phyloP scores from a whole-genome alignment of 2,888 invertebrate species.

The Catocala nupta region DNA sequence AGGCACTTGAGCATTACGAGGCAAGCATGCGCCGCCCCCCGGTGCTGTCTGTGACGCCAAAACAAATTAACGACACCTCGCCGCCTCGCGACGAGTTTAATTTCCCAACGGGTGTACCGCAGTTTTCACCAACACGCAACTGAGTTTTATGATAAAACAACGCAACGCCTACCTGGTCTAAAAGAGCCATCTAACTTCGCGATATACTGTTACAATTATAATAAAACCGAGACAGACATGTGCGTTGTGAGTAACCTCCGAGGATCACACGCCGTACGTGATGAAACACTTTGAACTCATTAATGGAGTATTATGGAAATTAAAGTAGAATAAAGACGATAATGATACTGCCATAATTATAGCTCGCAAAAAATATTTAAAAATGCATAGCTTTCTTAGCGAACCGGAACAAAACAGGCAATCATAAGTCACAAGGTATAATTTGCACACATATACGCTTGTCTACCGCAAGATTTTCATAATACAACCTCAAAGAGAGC shows the following conservation, averaged over 20 bases:
- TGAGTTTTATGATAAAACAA: conserved; percentile 62
- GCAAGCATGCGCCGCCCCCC: conserved; percentile 45
- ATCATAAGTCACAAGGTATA: conserved; percentile 27
- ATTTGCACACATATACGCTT: conserved; percentile 28
- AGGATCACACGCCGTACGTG: conserved; percentile 2
- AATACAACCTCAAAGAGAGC: conserved; percentile 21
- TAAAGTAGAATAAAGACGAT: conserved; percentile 2
- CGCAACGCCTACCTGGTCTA: conserved; percentile 42
- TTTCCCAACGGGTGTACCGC: conserved; percentile 79
- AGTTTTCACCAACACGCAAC: conserved; percentile 64
- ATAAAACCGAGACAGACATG: conserved; percentile 36
- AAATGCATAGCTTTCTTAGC: conserved; percentile 2
- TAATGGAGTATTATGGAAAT: conserved; percentile 4
- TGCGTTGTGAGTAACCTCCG: conserved; percentile 23
- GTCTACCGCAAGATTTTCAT: conserved; percentile 34
- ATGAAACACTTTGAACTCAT: conserved; percentile 11
- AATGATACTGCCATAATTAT: conserved; percentile 1
- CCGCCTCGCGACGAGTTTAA: conserved; percentile 73
- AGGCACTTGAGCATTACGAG: conserved; percentile 45
- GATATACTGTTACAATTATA: conserved; percentile 51
- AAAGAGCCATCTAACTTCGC: conserved; percentile 54
- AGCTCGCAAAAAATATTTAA: conserved; percentile 6
- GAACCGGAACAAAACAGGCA: conserved; percentile 21
- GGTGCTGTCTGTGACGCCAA: conserved; percentile 63
- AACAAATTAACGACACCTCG: conserved; percentile 78